Conservation (phyloP, 2,888 invertebrate species). For the Pteria penguin region DNA sequence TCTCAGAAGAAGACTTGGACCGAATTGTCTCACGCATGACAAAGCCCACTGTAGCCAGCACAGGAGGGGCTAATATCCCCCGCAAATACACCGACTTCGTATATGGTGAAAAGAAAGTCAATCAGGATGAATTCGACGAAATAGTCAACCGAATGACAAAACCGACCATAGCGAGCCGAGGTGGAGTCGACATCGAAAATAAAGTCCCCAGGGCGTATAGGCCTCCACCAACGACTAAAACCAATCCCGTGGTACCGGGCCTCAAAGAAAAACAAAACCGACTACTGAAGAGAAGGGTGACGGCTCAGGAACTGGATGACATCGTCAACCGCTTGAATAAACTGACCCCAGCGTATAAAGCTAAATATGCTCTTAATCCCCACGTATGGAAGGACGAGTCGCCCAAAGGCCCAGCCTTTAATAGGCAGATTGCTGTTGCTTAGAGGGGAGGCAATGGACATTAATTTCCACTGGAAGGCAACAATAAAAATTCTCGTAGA, state of each 20-base stretch:
- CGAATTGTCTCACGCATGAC: conserved; percentile 64
- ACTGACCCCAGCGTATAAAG: conserved; percentile 69
- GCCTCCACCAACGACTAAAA: conserved; percentile 60
- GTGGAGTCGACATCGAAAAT: conserved; percentile 55
- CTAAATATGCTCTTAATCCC: conserved; percentile 64
- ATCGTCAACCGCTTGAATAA: conserved; percentile 67
- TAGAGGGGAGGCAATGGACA: conserved; percentile 12
- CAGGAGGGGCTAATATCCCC: conserved; percentile 67
- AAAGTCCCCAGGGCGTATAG: conserved; percentile 66
- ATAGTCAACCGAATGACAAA: conserved; percentile 67
- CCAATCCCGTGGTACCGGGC: conserved; percentile 67
- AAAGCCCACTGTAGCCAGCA: conserved; percentile 68
- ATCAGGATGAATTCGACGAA: conserved; percentile 55
- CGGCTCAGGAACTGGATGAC: conserved; percentile 56
- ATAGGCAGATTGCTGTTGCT: conserved; percentile 38
- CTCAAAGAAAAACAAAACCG: conserved; percentile 55
- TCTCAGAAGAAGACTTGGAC: conserved; percentile 52
- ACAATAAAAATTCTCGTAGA: too few species aligned
- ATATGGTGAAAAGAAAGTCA: conserved; percentile 63
- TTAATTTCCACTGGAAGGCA: conserved; percentile 8
- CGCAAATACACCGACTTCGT: conserved; percentile 65
- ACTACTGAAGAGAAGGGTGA: conserved; percentile 61
- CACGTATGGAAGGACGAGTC: conserved; percentile 69
- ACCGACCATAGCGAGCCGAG: conserved; percentile 64
- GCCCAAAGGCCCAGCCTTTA: conserved; percentile 57